Conservation (phyloP, 2,888 invertebrate genomes). For the Drepanosiphum platanoidis region DNA sequence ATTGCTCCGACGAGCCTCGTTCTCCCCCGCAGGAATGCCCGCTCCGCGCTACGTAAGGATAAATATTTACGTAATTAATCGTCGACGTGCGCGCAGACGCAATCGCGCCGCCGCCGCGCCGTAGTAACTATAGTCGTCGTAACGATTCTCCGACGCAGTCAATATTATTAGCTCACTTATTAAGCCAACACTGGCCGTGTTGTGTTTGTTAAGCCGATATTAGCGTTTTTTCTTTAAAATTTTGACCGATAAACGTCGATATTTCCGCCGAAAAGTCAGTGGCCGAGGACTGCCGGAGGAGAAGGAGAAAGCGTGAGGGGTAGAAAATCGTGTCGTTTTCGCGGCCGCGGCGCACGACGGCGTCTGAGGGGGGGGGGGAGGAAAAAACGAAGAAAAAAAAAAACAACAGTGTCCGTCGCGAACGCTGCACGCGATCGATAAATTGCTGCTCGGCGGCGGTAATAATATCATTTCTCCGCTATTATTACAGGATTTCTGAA, state of each 20-base stretch:
- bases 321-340: too few species aligned
- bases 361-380: not conserved
- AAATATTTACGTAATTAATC: constrained; percentile 31
- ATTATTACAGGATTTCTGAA: constrained; percentile 32
- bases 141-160: not conserved
- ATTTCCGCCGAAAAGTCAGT: too few species aligned
- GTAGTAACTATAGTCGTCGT: too few species aligned
- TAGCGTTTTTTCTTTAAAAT: too few species aligned
- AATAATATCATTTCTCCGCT: constrained; percentile 33
- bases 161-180: not conserved
- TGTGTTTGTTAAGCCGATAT: too few species aligned
- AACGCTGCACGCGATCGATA: not conserved
- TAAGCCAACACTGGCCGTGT: not conserved
- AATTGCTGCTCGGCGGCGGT: constrained; percentile 20
- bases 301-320: too few species aligned
- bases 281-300: too few species aligned
- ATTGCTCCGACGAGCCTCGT: not conserved
- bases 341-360: too few species aligned
- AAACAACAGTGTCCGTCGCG: not conserved
- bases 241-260: too few species aligned
- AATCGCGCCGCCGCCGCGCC: too few species aligned
- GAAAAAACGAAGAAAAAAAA: not conserved
- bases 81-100: not conserved
- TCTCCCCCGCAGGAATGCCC: not conserved
- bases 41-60: constrained; percentile 4